A percentile compares a stretch with the other conserved stretches of the same genome.
phyloP scores from a whole-genome alignment of 2,797 vertebrate genomes.

The Rousettus madagascariensis region DNA sequence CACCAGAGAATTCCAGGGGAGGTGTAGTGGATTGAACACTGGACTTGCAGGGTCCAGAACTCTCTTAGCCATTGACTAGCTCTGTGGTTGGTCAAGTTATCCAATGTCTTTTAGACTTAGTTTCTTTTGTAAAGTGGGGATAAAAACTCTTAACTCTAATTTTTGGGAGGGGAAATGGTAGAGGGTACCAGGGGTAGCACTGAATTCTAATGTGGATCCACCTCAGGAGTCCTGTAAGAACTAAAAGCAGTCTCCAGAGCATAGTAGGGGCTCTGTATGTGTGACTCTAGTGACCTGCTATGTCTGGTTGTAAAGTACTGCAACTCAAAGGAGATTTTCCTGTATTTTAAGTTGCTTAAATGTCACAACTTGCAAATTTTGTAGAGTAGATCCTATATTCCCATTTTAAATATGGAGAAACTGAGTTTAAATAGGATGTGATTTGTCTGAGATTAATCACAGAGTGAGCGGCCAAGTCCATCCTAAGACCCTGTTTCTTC shows the following conservation, averaged over 20 bases:
- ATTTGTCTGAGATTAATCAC: background rate
- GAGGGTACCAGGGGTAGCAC: too few relatives aligned
- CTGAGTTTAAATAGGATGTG: background rate
- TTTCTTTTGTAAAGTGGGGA: background rate
- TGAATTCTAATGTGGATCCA: too few relatives aligned
- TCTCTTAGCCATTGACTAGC: background rate
- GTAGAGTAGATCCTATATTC: background rate
- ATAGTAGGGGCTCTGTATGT: background rate
- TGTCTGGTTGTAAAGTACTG: background rate
- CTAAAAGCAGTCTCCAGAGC: background rate
- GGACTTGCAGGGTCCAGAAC: background rate
- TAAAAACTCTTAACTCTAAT: background rate
- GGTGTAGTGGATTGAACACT: fast-evolving
- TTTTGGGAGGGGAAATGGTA: background rate
- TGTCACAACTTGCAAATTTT: background rate
- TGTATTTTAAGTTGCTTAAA: background rate
- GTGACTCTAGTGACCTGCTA: background rate
- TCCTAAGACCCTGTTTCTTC: background rate
- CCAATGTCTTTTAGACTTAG: background rate
- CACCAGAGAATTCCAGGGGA: background rate
- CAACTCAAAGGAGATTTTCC: background rate
- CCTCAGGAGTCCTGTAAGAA: background rate
- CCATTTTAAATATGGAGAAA: conserved; percentile 26
- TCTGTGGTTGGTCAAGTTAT: background rate
- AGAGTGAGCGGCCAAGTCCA: background rate